These are phyloP conservation scores for Notospermus geniculatus DNA, from an alignment of 1,140 invertebrate species.

Conservation along the genomic window DNA sequence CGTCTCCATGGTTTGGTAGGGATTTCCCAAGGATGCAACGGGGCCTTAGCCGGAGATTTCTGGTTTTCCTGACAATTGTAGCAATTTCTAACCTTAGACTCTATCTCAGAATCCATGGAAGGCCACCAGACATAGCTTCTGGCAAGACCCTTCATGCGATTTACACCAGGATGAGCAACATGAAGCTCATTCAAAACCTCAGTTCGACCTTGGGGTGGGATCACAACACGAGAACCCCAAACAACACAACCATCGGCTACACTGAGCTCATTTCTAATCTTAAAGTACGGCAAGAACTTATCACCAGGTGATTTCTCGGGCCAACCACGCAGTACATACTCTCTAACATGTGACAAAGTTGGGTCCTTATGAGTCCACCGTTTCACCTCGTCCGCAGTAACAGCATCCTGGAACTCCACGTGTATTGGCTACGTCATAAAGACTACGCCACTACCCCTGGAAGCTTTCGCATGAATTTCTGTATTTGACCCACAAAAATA, in stretches of 20 bases:
- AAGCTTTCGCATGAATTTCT: no score
- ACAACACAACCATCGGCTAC: constrained; percentile 23
- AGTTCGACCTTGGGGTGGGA: constrained; percentile 44
- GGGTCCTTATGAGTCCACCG: background rate
- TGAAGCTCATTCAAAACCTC: constrained; percentile 49
- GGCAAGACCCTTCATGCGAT: constrained; percentile 53
- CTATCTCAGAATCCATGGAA: constrained; percentile 52
- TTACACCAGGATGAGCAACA: constrained; percentile 51
- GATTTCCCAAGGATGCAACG: constrained; percentile 40
- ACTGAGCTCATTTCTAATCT: constrained; percentile 17
- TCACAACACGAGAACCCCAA: constrained; percentile 34
- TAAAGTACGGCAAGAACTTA: constrained; percentile 18
- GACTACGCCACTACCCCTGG: no score
- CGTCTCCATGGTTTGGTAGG: constrained; percentile 53
- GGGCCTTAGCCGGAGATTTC: constrained; percentile 25
- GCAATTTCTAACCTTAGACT: constrained; percentile 18
- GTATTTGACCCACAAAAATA: no score
- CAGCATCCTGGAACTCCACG: no score
- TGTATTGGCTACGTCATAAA: no score
- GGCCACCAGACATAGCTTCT: constrained; percentile 56
- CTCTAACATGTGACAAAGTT: constrained; percentile 1
- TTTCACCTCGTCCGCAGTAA: background rate
- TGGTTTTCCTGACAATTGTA: constrained; percentile 31
- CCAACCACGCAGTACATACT: background rate
- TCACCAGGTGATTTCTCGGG: background rate